Evolutionary conservation across 1,140 invertebrate genomes (phyloP), one percentile per base, ranked within the genome.

Genomic region (Agrilus planipennis): DNA sequence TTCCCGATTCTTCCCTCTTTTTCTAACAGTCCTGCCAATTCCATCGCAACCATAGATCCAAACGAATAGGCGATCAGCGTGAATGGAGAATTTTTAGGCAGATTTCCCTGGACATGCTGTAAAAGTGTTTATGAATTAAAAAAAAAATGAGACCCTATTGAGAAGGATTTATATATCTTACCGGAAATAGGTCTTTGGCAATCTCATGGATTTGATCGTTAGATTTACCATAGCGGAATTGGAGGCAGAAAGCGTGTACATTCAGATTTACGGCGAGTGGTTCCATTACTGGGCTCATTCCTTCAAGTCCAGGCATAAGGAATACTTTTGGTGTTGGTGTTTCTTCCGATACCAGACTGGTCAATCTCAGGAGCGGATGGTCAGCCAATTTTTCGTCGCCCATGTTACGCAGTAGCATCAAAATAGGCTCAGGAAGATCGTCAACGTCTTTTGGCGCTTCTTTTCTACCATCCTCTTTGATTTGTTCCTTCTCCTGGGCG

Each of bases 241-340:
- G 83, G 28, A 88, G 55, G 35, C 78, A 80, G 57, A 77, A 73
- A 1, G 75, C 69, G 45, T 80, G 75, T 43, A 66, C 65, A 42
- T 72, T 65, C 18, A 85, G 55, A 28, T 76, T 65, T 5, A 60
- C 61, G 29, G 72, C 70, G 1, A 84, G 49, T 3, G 69, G 60
- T 52, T 74, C 68, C 50, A 85, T 47, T 0, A 69, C 67, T 1
- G 66, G 51, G 0, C 75, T 72, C 34, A 73, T 71, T 12, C 85
- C 86, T 68, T 91, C 88, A 29, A 91, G 65, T 12, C 87, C 84
- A 38, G 87, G 87, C 25, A 90, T 61, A 45, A 88, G 70, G 56
- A 89, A 85, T 44, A 81, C 40, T 16, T 21, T 7, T 10, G 39
- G 31, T 15, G 27, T 16, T 6, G 15, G 16, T 11, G 31, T 20